Percentiles rank a stretch among this genome's conserved stretches.
These are phyloP conservation scores for Erannis defoliaria DNA, from an alignment of 2,888 invertebrate genomes.

Conservation along the genomic window DNA sequence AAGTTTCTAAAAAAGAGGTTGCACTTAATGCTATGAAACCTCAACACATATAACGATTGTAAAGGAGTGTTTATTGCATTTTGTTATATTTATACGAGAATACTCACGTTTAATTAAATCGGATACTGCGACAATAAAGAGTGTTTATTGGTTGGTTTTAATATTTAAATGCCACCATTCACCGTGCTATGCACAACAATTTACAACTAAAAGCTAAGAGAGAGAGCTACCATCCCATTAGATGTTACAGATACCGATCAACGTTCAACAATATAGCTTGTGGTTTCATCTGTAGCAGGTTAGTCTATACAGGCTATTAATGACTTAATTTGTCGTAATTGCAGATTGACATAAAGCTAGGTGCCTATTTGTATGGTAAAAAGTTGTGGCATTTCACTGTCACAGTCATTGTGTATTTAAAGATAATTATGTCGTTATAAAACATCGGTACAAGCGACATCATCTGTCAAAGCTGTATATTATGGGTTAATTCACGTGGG, in stretches of 20 bases:
- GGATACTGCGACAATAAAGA: background rate
- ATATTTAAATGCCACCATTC: background rate
- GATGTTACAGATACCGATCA: background rate
- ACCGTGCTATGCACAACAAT: no score
- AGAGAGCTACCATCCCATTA: background rate
- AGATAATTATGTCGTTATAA: constrained; percentile 33
- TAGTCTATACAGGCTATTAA: constrained; percentile 20
- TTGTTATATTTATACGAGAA: no score
- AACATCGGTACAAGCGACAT: constrained; percentile 22
- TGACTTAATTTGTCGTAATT: constrained; percentile 28
- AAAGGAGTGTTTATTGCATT: no score
- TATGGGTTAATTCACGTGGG: background rate
- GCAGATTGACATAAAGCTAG: constrained; percentile 24
- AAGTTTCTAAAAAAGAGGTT: no score
- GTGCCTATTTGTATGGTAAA: constrained; percentile 10
- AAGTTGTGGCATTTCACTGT: constrained; percentile 30
- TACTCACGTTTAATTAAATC: no score
- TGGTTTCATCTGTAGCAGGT: background rate
- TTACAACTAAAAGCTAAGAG: background rate
- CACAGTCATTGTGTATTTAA: constrained; percentile 17
- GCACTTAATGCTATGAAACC: no score
- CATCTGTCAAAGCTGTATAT: constrained; percentile 1
- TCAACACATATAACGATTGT: no score
- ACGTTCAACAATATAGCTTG: background rate
- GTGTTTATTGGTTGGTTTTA: background rate